Conservation (phyloP, 2,113 vertebrate genomes). For the Rana temporaria region DNA sequence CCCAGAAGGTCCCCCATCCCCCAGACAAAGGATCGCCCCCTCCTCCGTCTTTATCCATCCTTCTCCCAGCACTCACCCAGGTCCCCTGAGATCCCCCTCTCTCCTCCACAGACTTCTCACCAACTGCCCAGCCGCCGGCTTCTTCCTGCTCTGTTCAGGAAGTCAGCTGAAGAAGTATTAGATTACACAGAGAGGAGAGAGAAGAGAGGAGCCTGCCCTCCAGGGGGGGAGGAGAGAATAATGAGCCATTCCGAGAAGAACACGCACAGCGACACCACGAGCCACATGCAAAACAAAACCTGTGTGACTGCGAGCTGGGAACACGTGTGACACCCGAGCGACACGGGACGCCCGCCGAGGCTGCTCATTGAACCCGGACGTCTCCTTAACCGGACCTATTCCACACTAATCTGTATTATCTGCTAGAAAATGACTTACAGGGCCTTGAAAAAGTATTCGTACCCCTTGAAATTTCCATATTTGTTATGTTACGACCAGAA, state of each 20-base stretch:
- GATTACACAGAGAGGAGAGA: constrained; percentile 8
- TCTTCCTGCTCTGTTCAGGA: constrained; percentile 39
- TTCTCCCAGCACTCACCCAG: not conserved
- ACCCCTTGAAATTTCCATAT: too few species aligned
- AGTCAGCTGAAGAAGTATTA: constrained; percentile 51
- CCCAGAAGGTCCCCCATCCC: not conserved
- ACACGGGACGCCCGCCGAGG: not conserved
- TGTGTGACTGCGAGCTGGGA: not conserved
- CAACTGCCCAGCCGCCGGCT: not conserved
- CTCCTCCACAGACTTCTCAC: not conserved
- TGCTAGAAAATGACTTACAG: too few species aligned
- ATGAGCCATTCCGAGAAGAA: constrained; percentile 15
- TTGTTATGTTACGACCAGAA: too few species aligned
- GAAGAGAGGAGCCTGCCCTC: constrained; percentile 16
- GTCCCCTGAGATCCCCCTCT: not conserved
- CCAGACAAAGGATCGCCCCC: not conserved
- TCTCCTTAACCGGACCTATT: too few species aligned
- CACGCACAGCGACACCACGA: not conserved
- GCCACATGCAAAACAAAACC: constrained; percentile 14
- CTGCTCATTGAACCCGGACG: too few species aligned
- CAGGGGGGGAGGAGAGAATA: constrained; percentile 14
- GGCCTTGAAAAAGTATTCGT: too few species aligned
- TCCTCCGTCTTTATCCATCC: too few species aligned
- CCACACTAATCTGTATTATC: too few species aligned
- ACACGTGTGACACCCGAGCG: too few species aligned